phyloP scores from a whole-genome alignment of 35 echinoderm and acorn worm species.

The Apostichopus californicus region DNA sequence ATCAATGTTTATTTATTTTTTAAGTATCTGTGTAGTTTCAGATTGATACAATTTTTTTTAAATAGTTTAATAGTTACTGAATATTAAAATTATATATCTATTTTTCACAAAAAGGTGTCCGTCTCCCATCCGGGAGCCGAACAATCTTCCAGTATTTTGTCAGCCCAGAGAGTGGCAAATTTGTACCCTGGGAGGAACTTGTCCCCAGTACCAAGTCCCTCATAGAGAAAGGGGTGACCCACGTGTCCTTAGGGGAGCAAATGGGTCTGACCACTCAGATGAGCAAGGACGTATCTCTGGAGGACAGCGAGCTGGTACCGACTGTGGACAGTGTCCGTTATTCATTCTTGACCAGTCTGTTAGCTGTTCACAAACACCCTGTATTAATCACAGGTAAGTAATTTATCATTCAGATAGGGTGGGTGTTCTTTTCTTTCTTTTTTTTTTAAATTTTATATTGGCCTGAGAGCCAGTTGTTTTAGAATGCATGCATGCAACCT shows the following conservation, averaged over 20 bases:
- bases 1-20: too few species aligned
- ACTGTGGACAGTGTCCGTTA: constrained; percentile 95
- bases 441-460: too few species aligned
- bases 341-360: constrained; percentile 81
- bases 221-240: constrained; percentile 93
- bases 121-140: constrained; percentile 91
- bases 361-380: constrained; percentile 84
- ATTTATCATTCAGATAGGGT: too few species aligned
- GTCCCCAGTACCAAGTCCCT: constrained; percentile 97
- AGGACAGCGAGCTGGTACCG: constrained; percentile 83
- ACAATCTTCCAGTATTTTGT: constrained; percentile 99
- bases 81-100: too few species aligned
- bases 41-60: too few species aligned
- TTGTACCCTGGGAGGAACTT: constrained; percentile 97
- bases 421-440: too few species aligned
- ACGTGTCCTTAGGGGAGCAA: constrained; percentile 95
- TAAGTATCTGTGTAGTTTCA: too few species aligned
- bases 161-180: constrained; percentile 96
- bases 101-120: constrained; percentile 65
- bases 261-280: constrained; percentile 90
- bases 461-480: too few species aligned
- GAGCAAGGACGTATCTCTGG: constrained; percentile 75
- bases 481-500: too few species aligned
- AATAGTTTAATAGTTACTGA: too few species aligned
- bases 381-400: constrained; percentile 89